Evolutionary conservation across 1,140 invertebrate genomes (phyloP), one percentile per base, ranked within the genome.

Genomic region (Temnothorax curvispinosus): DNA sequence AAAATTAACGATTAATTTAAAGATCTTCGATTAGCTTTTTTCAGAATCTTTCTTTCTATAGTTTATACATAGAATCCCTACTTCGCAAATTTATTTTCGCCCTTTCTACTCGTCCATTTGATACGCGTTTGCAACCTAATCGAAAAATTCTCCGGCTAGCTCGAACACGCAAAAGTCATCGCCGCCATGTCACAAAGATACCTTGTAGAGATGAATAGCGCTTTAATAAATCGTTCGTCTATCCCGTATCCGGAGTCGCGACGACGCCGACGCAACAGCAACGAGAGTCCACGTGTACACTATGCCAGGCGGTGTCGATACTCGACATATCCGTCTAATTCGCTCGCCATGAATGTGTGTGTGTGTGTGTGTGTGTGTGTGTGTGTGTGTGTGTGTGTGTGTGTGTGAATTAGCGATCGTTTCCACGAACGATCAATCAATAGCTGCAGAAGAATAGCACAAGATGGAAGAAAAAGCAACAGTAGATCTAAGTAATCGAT

Each of bases 201-300:
- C 41, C 8, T 74, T 60, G 41, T 50, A 81, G 38, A 58, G 27
- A 7, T 60, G 54, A 84, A 74, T 74, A 75, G 32, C 32, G 18
- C n/a, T 44, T 74, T 84, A 84, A 84, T 84, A 74, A 27, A 60
- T 32, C 41, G 7, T 35, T 84, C 38, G 41, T 82, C 67, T 82
- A 67, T 82, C 21, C 27, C 21, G 18, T 82, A 72, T 72, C 52
- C 54, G 38, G 41, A 0, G 18, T 60, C 54, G 41, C 74, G 27
- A 74, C 67, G 41, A 72, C 27, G 52, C 18, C 67, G 41, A 72
- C 27, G 52, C 18, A 82, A 41, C 27, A 58, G 78, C 52, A 82
- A 54, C 52, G 27, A 35, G 18, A 82, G 8, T 38, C 4, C 52
- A 47, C 21, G 2, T 32, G 80, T 60, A 27, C 11, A 65, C 54